Conservation (phyloP, 2,888 invertebrate genomes). For the Rhagium mordax region DNA sequence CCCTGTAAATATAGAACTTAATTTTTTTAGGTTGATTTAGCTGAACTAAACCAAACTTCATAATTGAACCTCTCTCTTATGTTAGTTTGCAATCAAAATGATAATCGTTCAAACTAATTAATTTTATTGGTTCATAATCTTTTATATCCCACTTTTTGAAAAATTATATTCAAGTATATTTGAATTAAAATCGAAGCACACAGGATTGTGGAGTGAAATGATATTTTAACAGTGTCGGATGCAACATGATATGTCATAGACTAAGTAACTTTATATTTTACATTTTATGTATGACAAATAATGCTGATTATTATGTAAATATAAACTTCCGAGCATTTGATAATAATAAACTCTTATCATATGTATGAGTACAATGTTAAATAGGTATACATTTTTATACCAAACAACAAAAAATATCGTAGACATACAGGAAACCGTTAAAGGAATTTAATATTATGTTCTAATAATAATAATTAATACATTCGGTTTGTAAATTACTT, state of each 20-base stretch:
- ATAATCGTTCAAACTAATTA: too few species aligned
- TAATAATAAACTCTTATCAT: slow-evolving; percentile 49
- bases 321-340: slow-evolving; percentile 50
- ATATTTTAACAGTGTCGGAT: slow-evolving; percentile 1
- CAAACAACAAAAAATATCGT: slow-evolving; percentile 37
- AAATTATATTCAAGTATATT: too few species aligned
- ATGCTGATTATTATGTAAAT: slow-evolving; percentile 56
- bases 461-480: slow-evolving; percentile 2
- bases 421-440: slow-evolving; percentile 40
- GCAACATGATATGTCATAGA: slow-evolving; percentile 25
- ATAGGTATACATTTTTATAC: slow-evolving; percentile 37
- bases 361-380: slow-evolving; percentile 40
- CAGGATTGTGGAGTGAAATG: neutral
- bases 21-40: too few species aligned
- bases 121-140: too few species aligned
- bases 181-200: neutral
- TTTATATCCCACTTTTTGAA: too few species aligned
- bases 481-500: slow-evolving; percentile 15
- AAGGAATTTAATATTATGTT: slow-evolving; percentile 4
- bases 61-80: too few species aligned
- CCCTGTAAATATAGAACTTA: too few species aligned
- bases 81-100: too few species aligned
- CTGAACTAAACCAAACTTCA: too few species aligned
- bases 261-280: slow-evolving; percentile 42
- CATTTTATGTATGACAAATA: slow-evolving; percentile 45